phyloP scores from a whole-genome alignment of 1,140 invertebrate species.

The Meloidogyne chitwoodi region DNA sequence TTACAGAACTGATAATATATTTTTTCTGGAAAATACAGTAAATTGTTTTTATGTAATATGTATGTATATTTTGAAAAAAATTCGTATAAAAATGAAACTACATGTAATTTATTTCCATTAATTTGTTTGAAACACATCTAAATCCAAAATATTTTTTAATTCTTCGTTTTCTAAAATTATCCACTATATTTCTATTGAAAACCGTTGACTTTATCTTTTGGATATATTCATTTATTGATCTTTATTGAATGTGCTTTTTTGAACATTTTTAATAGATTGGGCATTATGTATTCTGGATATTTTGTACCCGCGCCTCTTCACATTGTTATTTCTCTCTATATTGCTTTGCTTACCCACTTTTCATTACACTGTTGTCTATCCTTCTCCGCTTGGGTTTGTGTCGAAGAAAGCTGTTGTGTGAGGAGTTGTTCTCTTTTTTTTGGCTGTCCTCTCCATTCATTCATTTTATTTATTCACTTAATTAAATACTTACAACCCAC shows the following conservation, averaged over 20 bases:
- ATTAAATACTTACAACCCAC: conserved; percentile 6
- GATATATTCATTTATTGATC: background rate
- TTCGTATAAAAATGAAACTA: too few species aligned
- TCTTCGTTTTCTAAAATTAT: too few species aligned
- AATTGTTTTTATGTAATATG: too few species aligned
- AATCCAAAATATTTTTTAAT: too few species aligned
- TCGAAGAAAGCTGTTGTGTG: background rate
- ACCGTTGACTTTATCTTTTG: background rate
- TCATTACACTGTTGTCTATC: background rate
- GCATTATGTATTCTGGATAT: background rate
- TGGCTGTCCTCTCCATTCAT: background rate
- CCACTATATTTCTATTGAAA: background rate
- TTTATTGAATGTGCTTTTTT: background rate
- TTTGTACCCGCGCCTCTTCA: background rate
- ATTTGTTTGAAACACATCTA: too few species aligned
- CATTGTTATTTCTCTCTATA: background rate
- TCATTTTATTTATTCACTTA: background rate
- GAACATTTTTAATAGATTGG: background rate
- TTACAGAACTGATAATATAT: too few species aligned
- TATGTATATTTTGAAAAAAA: too few species aligned
- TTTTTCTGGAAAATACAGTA: too few species aligned
- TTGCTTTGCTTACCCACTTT: background rate
- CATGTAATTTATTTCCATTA: too few species aligned
- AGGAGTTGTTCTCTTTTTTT: background rate
- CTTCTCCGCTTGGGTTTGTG: background rate